Conservation (phyloP, 2,888 invertebrate species). For the Mythimna impura region DNA sequence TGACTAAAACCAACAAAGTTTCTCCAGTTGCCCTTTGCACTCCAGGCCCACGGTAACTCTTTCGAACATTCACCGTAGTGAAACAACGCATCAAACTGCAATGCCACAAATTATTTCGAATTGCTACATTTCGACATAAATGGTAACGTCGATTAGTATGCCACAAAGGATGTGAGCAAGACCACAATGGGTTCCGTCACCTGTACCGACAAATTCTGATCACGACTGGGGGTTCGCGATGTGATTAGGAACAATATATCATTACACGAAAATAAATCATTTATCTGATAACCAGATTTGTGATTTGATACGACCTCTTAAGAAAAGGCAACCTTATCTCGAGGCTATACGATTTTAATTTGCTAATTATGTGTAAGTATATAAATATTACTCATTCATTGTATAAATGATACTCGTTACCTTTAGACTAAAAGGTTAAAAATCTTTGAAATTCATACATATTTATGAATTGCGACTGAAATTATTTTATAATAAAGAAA, state of each 20-base stretch:
- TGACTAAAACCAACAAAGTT: too few species aligned
- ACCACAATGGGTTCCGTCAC: constrained; percentile 69
- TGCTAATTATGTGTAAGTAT: neutral
- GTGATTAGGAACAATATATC: constrained; percentile 60
- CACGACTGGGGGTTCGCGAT: constrained; percentile 63
- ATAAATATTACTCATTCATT: neutral
- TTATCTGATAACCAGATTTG: constrained; percentile 32
- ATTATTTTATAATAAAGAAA: neutral
- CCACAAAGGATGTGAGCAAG: constrained; percentile 32
- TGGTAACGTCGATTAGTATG: constrained; percentile 61
- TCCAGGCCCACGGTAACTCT: too few species aligned
- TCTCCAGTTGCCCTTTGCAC: too few species aligned
- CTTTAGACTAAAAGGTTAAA: constrained; percentile 4
- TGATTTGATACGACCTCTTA: neutral
- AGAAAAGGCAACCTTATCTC: constrained; percentile 2
- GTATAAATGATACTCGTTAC: neutral
- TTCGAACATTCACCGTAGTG: too few species aligned
- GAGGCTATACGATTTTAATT: neutral
- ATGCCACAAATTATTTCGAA: too few species aligned
- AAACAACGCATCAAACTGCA: too few species aligned
- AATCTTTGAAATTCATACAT: constrained; percentile 15
- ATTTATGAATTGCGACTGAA: neutral
- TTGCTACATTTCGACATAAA: constrained; percentile 30
- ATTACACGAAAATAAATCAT: constrained; percentile 45
- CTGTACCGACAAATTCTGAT: constrained; percentile 71